Evolutionary conservation across 1,140 invertebrate genomes (phyloP).

Genomic region (Drosophila nigrodunni): DNA sequence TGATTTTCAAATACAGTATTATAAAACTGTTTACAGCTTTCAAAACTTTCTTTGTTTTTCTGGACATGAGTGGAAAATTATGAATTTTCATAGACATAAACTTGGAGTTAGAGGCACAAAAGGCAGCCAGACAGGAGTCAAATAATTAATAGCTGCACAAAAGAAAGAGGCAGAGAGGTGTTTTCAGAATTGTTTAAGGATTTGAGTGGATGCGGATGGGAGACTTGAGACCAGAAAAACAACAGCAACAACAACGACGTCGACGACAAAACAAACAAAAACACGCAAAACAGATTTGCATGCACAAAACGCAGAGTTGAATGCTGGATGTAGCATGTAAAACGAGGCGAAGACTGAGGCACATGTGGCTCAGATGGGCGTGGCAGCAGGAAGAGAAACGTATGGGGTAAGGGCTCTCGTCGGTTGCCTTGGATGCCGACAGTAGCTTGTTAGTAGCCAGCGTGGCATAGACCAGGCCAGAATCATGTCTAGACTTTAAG

Average conservation of each 20-base stretch:
- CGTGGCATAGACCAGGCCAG: conserved; percentile 2
- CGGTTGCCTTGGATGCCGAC: conserved; percentile 75
- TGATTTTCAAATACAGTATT: too few species aligned
- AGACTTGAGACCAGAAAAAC: conserved; percentile 35
- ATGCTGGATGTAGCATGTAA: conserved; percentile 3
- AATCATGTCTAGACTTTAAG: conserved; percentile 72
- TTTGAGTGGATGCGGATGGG: neutral
- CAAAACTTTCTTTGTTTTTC: conserved; percentile 1
- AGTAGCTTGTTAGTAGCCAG: conserved; percentile 70
- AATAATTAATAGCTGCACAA: conserved; percentile 72
- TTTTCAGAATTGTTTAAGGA: neutral
- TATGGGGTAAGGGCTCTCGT: conserved; percentile 37
- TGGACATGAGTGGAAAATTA: conserved; percentile 48
- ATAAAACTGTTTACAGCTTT: neutral
- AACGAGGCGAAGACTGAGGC: neutral
- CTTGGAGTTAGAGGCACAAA: conserved; percentile 62
- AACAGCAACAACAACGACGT: neutral
- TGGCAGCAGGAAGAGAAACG: neutral
- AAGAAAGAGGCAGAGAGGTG: conserved; percentile 6
- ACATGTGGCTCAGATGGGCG: conserved; percentile 25
- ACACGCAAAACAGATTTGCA: conserved; percentile 74
- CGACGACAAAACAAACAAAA: conserved; percentile 59
- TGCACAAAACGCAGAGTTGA: conserved; percentile 61
- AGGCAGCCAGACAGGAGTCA: conserved; percentile 75
- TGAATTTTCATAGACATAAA: conserved; percentile 58